Base-by-base conservation (phyloP, 2,113 vertebrate species). In the Antennarius striatus region DNA sequence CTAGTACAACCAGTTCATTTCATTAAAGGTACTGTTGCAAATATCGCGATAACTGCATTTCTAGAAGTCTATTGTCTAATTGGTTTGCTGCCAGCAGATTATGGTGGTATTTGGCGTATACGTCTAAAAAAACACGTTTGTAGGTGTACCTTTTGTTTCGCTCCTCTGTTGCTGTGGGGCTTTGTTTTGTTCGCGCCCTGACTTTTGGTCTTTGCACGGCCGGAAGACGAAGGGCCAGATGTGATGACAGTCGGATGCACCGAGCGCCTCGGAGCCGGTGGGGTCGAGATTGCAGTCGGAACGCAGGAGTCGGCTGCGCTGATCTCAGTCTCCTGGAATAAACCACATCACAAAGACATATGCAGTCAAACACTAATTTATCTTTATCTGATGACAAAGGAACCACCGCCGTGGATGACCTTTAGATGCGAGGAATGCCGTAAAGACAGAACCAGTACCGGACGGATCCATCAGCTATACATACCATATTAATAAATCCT, bases 281-380 rank as follows among this genome's bases (percentile, higher is more conserved):
- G 94, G 54, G 93, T 93, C 13, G 94, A 95, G 80, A 95, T 93
- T 63, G 94, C 93, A 53, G 94, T 95, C 45, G 96, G 96, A 74
- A 95, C 94, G 85, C 95, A 95, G 87, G 91, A 78, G 53, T 91
- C 94, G 61, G 93, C 91, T 64, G 87, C 91, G 2, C 90, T 73
- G 71, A 90, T 79, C 28, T 95, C 94, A 15, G 83, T 67, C 66
- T 95, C 94, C 96, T 98, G 82, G 53, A 63, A n/a, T 30, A 53
- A 7, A 3, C 29, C 61, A 70, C 61, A 61, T 29, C 10, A 56
- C 29, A 68, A 12, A 78, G 0, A 42, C 22, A 36, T 36, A 78
- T 64, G 39, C 56, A 54, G 57, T 71, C 59, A 79, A 67, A 62
- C 50, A 60, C n/a, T 10, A 6, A 22, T 6, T 62, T 58, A n/a